These are phyloP conservation scores for Scolopax rusticola DNA, from an alignment of 2,797 vertebrate species.

Conservation along the genomic window DNA sequence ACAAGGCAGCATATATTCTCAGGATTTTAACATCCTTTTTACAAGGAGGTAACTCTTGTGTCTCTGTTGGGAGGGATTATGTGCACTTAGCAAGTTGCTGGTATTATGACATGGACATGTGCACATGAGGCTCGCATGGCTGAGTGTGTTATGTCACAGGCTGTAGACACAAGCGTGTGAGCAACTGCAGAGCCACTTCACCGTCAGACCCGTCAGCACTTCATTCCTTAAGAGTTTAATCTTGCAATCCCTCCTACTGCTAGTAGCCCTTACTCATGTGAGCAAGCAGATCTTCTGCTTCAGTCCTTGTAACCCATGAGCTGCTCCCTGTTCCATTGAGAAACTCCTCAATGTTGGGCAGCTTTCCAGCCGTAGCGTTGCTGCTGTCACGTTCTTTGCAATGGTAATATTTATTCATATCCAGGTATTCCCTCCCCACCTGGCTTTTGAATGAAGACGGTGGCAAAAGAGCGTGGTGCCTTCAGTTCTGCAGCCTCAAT, in stretches of 20 bases:
- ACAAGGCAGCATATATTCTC: background rate
- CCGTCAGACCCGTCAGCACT: background rate
- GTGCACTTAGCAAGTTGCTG: slow-evolving; percentile 14
- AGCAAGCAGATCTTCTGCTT: slow-evolving; percentile 16
- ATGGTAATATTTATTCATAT: background rate
- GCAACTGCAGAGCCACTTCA: background rate
- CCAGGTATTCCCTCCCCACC: background rate
- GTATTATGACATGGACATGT: background rate
- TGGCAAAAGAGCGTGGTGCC: background rate
- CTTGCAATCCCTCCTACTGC: slow-evolving; percentile 4
- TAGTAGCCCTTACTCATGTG: background rate
- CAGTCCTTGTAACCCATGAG: background rate
- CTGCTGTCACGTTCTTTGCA: background rate
- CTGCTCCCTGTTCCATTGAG: background rate
- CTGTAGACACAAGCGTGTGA: background rate
- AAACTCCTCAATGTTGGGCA: background rate
- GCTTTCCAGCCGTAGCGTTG: background rate
- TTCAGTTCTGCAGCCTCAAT: background rate
- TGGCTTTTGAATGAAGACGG: background rate
- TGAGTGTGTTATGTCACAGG: slow-evolving; percentile 15
- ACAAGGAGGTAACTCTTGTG: background rate
- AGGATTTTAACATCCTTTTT: background rate
- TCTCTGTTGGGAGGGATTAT: background rate
- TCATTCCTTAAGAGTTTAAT: slow-evolving; percentile 21
- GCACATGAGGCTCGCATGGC: background rate